A percentile compares a stretch with the other conserved stretches of the same genome.
Conservation (phyloP, 2,888 invertebrate genomes). For the Phortica okadai region DNA sequence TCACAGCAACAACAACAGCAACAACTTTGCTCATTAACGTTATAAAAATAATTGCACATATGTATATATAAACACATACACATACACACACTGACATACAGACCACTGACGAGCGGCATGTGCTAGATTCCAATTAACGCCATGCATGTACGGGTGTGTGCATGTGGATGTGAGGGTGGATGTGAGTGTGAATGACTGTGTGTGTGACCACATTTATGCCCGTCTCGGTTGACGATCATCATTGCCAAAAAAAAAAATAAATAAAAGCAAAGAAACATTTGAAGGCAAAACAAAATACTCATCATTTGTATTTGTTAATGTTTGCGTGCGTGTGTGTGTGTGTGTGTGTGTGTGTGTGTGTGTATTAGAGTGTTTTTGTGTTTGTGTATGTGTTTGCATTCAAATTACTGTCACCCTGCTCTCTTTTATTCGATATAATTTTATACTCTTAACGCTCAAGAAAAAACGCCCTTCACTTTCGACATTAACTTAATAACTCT, state of each 20-base stretch:
- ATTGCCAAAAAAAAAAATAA: background rate
- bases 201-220: conserved; percentile 25
- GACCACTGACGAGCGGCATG: background rate
- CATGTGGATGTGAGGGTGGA: conserved; percentile 22
- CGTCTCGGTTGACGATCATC: background rate
- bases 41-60: conserved; percentile 67
- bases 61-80: conserved; percentile 50
- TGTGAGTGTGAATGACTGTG: conserved; percentile 26
- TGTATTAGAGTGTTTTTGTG: too few species aligned
- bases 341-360: background rate
- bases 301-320: too few species aligned
- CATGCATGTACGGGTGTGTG: conserved; percentile 38
- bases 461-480: too few species aligned
- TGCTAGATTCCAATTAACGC: conserved; percentile 70
- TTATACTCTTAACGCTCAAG: too few species aligned
- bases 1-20: background rate
- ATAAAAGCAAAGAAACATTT: too few species aligned
- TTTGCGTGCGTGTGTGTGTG: too few species aligned
- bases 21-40: conserved; percentile 62
- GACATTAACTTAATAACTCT: too few species aligned
- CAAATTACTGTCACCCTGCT: too few species aligned
- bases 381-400: conserved; percentile 42
- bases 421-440: too few species aligned
- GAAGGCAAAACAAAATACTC: too few species aligned
- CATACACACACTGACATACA: conserved; percentile 34